Percentiles rank a stretch among this genome's conserved stretches.
Evolutionary conservation across 2,797 vertebrate genomes (phyloP).

Genomic region (Oreortyx pictus): DNA sequence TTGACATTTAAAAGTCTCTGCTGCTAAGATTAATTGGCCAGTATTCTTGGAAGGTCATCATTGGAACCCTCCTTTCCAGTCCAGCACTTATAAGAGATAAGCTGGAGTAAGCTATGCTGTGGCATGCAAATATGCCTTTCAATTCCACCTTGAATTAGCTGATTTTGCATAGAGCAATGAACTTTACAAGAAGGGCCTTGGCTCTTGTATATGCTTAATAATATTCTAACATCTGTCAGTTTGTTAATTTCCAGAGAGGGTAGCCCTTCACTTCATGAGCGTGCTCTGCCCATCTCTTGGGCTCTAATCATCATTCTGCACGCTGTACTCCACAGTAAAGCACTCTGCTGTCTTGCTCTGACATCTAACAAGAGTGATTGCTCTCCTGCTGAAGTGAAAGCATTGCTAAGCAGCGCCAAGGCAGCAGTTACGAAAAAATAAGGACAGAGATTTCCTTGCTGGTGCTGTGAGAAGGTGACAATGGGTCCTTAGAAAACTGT

Average conservation of each 20-base stretch:
- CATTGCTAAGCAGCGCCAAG: conserved; percentile 44
- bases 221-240: conserved; percentile 16
- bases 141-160: not conserved
- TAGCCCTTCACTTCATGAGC: not conserved
- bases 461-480: not conserved
- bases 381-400: conserved; percentile 12
- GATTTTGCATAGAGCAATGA: not conserved
- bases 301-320: conserved; percentile 1
- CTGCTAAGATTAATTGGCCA: not conserved
- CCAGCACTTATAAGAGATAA: not conserved
- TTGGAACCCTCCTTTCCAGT: not conserved
- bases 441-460: not conserved
- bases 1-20: conserved; percentile 35
- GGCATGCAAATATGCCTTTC: not conserved
- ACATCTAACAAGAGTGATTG: conserved; percentile 43
- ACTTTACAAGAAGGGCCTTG: not conserved
- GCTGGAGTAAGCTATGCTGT: not conserved
- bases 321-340: not conserved
- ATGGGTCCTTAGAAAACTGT: not conserved
- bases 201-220: not conserved
- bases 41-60: not conserved
- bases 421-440: not conserved
- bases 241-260: not conserved
- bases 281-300: not conserved
- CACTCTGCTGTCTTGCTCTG: conserved; percentile 17